Conservation (phyloP, 1,140 invertebrate species). For the Ladona fulva region DNA sequence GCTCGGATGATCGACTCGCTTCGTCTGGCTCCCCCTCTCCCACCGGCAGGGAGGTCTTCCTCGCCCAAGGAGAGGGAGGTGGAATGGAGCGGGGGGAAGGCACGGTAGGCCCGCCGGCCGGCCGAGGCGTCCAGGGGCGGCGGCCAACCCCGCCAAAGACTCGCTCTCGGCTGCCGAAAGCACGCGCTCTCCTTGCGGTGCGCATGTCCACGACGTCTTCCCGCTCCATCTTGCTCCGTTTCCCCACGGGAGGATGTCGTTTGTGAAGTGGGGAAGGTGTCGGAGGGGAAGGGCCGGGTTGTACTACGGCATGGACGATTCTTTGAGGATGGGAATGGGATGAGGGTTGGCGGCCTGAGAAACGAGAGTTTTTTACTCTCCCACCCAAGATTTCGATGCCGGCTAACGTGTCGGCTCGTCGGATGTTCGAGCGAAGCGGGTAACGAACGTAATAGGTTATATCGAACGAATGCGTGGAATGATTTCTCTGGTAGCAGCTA, state of each 20-base stretch:
- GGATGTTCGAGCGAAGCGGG: too few species aligned
- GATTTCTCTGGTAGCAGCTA: too few species aligned
- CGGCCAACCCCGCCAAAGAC: not conserved
- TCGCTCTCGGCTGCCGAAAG: not conserved
- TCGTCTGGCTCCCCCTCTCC: not conserved
- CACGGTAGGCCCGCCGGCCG: not conserved
- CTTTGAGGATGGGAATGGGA: too few species aligned
- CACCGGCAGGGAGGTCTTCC: not conserved
- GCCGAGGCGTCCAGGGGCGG: not conserved
- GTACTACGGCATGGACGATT: not conserved
- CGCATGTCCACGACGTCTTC: not conserved
- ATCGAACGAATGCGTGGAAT: too few species aligned
- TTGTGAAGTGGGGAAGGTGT: not conserved
- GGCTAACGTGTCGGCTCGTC: too few species aligned
- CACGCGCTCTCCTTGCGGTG: not conserved
- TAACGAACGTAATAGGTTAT: too few species aligned
- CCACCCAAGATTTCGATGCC: too few species aligned
- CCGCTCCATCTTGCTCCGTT: not conserved
- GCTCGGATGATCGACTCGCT: not conserved
- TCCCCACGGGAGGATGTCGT: not conserved
- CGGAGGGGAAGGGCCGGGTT: not conserved
- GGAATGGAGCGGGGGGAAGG: too few species aligned
- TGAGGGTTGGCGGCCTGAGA: too few species aligned
- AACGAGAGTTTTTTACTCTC: too few species aligned
- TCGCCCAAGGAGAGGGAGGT: too few species aligned